These are phyloP conservation scores for Gorsachius magnificus DNA, from an alignment of 2,797 vertebrate genomes.

Conservation along the genomic window DNA sequence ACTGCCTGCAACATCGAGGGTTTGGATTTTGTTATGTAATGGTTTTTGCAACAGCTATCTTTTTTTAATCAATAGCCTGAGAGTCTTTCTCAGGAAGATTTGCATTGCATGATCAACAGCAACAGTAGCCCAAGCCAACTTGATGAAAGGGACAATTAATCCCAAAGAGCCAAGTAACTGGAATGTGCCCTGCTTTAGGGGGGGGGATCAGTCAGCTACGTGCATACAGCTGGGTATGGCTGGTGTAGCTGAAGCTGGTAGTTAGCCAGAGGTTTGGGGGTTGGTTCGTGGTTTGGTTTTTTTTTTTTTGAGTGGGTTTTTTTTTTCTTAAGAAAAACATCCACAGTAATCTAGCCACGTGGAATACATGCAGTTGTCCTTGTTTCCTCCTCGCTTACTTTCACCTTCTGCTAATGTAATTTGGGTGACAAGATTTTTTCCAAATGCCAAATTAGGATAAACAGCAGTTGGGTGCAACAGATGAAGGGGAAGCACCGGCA, in stretches of 20 bases:
- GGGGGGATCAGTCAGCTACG: not conserved
- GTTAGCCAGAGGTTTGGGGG: not conserved
- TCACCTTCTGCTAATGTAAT: conserved; percentile 18
- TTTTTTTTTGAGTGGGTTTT: too few relatives aligned
- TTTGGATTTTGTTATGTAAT: not conserved
- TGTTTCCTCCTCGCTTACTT: conserved; percentile 14
- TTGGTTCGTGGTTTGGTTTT: not conserved
- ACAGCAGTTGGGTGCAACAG: not conserved
- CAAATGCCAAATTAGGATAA: not conserved
- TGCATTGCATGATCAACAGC: conserved; percentile 33
- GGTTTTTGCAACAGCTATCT: not conserved
- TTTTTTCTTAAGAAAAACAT: not conserved
- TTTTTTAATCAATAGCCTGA: conserved; percentile 30
- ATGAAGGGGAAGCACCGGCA: not conserved
- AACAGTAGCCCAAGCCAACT: conserved; percentile 2
- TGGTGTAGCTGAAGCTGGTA: conserved; percentile 4
- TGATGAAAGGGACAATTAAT: conserved; percentile 66
- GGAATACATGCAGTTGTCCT: not conserved
- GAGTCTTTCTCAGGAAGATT: conserved; percentile 31
- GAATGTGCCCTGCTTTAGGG: conserved; percentile 9
- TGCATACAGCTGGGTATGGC: conserved; percentile 10
- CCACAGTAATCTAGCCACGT: not conserved
- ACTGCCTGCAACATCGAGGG: not conserved
- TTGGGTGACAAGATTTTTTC: conserved; percentile 15
- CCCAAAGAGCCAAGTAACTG: conserved; percentile 37